Base-by-base conservation (phyloP, 1,140 invertebrate genomes). In the Drosophila kanapiae region DNA sequence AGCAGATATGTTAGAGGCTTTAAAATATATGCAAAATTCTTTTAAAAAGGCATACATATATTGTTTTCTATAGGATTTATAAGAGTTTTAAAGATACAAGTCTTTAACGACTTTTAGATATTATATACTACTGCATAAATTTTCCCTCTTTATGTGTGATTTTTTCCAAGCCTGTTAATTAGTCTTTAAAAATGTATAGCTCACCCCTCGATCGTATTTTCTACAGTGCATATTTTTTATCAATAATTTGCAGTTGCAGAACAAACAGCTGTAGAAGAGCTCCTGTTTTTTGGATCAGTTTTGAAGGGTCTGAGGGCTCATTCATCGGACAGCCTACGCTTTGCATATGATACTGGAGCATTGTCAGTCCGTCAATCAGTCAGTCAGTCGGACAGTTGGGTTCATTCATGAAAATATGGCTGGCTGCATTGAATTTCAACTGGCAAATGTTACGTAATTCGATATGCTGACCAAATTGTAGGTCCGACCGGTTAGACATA, bases 401-500 rank as follows among this genome's bases (percentile, higher is more conserved):
- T 23, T 23, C 23, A 23, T 23, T 23, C 23, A 23, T 23, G 23
- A 23, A 23, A 23, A 23, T 23, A 23, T 23, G 23, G 23, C 14
- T 16, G 31, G 47, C 47, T 78, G 83, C 75, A 84, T 90, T 90
- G 61, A 85, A 90, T 90, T 90, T 79, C 85, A 76, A 14, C 31
- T 59, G 37, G 62, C 85, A 90, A 90, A 88, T 88, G 85, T 81
- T 83, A 53, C 54, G 85, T 82, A 90, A 90, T 67, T 68, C 51
- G 85, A 90, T 90, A 84, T 45, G 43, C 56, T 56, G 49, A 35
- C 31, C 67, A 71, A 88, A 87, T 80, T 87, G 63, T 47, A 9
- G 33, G 10, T 27, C 42, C 8, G 38, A 27, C 38, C 48, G 42
- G 40, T 68, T 48, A 29, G 31, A n/a, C 67, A 48, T 35, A 40